Percentiles rank a stretch among this genome's conserved stretches.
Conservation (phyloP, 2,797 vertebrate species). For the Podargus strigoides region DNA sequence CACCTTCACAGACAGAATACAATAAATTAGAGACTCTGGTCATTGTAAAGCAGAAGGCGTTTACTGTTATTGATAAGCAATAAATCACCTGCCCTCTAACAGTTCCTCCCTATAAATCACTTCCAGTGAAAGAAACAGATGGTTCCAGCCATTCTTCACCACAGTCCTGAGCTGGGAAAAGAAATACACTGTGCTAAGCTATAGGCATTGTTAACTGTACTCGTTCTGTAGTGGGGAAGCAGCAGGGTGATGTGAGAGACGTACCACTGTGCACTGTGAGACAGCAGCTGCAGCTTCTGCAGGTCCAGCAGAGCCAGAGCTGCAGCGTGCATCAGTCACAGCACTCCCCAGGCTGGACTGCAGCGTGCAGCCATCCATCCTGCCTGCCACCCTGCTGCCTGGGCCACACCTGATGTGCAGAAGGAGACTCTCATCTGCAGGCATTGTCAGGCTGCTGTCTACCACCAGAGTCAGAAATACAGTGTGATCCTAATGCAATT, state of each 20-base stretch:
- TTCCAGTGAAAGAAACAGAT: constrained; percentile 5
- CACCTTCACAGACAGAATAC: constrained; percentile 30
- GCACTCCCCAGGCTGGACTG: accelerated
- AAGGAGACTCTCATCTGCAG: background rate
- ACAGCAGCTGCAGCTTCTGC: accelerated
- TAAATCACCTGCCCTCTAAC: constrained; percentile 60
- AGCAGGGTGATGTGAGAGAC: background rate
- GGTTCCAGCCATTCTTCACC: background rate
- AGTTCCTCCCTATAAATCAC: constrained; percentile 63
- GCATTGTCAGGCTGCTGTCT: background rate
- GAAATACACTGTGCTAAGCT: background rate
- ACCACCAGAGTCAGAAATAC: background rate
- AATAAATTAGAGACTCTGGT: constrained; percentile 27
- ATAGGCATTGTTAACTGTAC: accelerated
- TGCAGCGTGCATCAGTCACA: accelerated
- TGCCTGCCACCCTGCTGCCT: background rate
- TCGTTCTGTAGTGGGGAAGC: accelerated
- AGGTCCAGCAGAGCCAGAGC: background rate
- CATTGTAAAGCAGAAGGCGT: constrained; percentile 53
- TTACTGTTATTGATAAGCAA: constrained; percentile 64
- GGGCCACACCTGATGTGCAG: background rate
- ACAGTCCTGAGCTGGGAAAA: background rate
- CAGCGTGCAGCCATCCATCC: accelerated
- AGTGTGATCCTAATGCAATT: accelerated
- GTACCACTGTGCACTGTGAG: accelerated